These are phyloP conservation scores for Yponomeuta evonymella DNA, from an alignment of 2,888 invertebrate species.

Conservation along the genomic window DNA sequence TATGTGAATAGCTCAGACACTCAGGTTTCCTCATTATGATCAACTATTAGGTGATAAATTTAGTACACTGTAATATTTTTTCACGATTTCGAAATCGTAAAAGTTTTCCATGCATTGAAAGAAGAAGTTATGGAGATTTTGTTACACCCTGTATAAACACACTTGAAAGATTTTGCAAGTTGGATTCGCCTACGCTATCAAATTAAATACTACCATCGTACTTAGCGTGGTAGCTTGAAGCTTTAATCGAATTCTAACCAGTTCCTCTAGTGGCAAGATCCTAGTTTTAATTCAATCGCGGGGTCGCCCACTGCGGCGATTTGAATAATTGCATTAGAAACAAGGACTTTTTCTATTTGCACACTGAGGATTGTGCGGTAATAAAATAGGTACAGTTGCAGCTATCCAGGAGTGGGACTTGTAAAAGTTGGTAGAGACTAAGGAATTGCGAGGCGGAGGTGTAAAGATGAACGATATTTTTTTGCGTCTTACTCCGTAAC, in stretches of 20 bases:
- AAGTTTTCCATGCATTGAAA: no score
- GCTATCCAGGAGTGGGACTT: neutral
- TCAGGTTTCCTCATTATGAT: no score
- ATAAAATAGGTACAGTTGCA: neutral
- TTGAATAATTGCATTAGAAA: slow-evolving; percentile 6
- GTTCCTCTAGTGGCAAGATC: neutral
- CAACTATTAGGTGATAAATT: no score
- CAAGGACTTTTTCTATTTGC: neutral
- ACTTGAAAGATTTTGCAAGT: neutral
- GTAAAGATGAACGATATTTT: no score
- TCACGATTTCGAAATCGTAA: no score
- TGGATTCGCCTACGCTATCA: neutral
- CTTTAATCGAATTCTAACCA: neutral
- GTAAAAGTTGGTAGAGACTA: neutral
- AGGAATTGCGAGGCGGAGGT: no score
- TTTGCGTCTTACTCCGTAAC: no score
- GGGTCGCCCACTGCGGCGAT: neutral
- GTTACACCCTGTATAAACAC: no score
- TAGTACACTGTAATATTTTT: no score
- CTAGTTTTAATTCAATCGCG: slow-evolving; percentile 2
- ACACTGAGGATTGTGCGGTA: neutral
- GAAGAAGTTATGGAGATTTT: no score
- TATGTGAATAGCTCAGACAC: no score
- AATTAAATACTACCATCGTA: neutral
- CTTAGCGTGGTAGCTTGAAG: slow-evolving; percentile 2